Evolutionary conservation across 2,888 invertebrate species (phyloP), one percentile per base, ranked within the genome.

Genomic region (Mythimna vitellina): DNA sequence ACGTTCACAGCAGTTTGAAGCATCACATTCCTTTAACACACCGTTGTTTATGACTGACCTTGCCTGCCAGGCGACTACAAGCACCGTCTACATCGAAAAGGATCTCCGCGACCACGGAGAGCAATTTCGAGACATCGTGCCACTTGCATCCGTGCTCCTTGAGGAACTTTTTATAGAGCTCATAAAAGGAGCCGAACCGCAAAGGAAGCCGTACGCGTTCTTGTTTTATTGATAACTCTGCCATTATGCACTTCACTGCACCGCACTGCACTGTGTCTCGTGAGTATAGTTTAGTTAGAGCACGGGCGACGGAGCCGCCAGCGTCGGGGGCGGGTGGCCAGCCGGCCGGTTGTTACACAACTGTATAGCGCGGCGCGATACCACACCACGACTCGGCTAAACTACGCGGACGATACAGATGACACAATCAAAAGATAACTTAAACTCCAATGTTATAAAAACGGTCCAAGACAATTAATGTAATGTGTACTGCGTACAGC

Each of bases 131-230:
- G 80, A 96, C 89, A 89, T 96, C 96, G 86, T 95, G 95, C 96
- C 96, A 96, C 87, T 94, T 94, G 91, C 95, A 96, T 76, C 94
- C 93, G 89, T 95, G 95, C 81, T 95, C 95, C 91, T 96, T 95
- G 81, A 96, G 93, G 90, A 96, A 93, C 85, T 93, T 91, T 86
- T 93, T 95, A 89, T 96, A 96, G 58, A 96, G 90, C 78, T 95
- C 95, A 85, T 93, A 95, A 87, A 96, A 95, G 77, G 95, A 95
- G 73, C 90, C 87, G 71, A 95, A 87, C 72, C 92, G 92, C 53
- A 94, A 89, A 51, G 94, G 93, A 75, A 92, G 77, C 74, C 91
- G 91, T 58, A 89, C 80, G 38, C 91, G 91, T 69, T 92, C 91
- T 77, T 90, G 88, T 90, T 93, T 94, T 81, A 92, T 85, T 78